These are phyloP conservation scores for Sphyrna mokarran DNA, from an alignment of 2,113 vertebrate species.

Conservation along the genomic window DNA sequence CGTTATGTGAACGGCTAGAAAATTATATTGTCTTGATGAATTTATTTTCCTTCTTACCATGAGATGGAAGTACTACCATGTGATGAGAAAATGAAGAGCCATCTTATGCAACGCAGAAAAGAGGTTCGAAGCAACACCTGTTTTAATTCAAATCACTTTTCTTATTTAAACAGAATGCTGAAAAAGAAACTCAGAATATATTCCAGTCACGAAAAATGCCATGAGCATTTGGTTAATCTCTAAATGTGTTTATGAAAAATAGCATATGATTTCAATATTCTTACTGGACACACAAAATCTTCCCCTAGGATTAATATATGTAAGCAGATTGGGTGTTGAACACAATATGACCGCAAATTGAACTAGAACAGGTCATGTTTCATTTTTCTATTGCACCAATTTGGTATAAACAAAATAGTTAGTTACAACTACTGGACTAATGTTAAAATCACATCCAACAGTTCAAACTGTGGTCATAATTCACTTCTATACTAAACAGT, in stretches of 20 bases:
- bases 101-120: too few relatives aligned
- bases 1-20: too few relatives aligned
- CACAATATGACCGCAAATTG: background rate
- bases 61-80: background rate
- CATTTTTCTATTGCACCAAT: background rate
- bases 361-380: background rate
- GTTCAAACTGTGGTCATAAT: too few relatives aligned
- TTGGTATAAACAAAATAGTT: background rate
- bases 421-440: background rate
- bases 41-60: conserved; percentile 4
- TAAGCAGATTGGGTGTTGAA: background rate
- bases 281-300: background rate
- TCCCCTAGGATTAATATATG: background rate
- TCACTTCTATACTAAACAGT: too few relatives aligned
- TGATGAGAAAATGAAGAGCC: background rate
- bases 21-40: background rate
- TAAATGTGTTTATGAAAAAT: background rate
- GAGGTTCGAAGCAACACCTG: background rate
- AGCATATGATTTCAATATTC: background rate
- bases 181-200: background rate
- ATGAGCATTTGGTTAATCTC: background rate
- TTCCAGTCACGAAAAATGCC: background rate
- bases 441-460: background rate
- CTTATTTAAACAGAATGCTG: background rate
- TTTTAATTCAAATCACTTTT: background rate